phyloP scores from a whole-genome alignment of 1,140 invertebrate genomes.

The Pygmarrhopalites habei region DNA sequence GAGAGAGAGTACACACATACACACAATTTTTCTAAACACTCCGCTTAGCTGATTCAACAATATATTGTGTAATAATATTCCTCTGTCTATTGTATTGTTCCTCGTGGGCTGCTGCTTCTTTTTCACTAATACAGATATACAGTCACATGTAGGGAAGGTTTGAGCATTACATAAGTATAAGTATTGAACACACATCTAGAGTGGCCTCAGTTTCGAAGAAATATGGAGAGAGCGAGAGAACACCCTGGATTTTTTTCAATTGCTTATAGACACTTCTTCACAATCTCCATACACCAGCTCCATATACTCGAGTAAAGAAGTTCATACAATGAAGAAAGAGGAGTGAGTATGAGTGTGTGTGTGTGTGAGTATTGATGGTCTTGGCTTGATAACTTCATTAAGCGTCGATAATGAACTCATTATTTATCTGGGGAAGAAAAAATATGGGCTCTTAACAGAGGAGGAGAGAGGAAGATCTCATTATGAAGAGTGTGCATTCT shows the following conservation, averaged over 20 bases:
- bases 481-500: neutral
- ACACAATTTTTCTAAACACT: neutral
- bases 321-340: no score
- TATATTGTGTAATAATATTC: neutral
- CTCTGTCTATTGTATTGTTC: neutral
- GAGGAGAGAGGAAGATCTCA: neutral
- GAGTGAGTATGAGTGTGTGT: no score
- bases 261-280: neutral
- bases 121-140: neutral
- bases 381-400: slow-evolving; percentile 22
- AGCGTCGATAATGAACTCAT: slow-evolving; percentile 22
- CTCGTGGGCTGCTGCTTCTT: neutral
- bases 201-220: neutral
- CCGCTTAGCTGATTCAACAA: neutral
- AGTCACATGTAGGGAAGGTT: neutral
- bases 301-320: no score
- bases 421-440: slow-evolving; percentile 20
- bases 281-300: neutral
- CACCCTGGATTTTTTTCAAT: neutral
- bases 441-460: slow-evolving; percentile 13
- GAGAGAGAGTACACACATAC: neutral
- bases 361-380: slow-evolving; percentile 6
- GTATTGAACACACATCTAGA: neutral
- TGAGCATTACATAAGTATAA: neutral
- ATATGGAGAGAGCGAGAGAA: neutral